Base-by-base conservation (phyloP, 1,140 invertebrate species). In the Tenebrio molitor region DNA sequence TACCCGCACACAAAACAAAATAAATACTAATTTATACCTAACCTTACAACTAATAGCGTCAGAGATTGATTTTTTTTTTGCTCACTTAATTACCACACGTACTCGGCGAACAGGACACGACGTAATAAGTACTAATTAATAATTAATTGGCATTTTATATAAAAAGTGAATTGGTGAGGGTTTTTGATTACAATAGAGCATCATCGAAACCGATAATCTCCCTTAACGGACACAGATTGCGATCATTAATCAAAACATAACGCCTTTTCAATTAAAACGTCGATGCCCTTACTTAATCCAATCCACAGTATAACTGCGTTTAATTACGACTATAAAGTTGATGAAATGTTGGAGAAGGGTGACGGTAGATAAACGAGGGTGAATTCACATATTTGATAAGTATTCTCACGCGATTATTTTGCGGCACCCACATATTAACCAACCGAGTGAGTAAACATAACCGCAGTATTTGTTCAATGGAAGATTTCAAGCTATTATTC, bases 261-360 rank as follows among this genome's bases (percentile, higher is more conserved):
- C 50, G 50, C 50, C 50, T 58, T 50, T 58, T 58, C 50, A 73
- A 73, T 73, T 73, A 73, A 73, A 73, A 64, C 53, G 66, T 73
- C 50, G 50, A 58, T 73, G 50, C 72, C 64, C 69, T 72, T 68
- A 63, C 16, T 74, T 44, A 53, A 65, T 50, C 62, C 67, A 62
- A 67, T 72, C 71, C 34, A 21, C 39, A 46, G 72, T 64, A 65
- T 69, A 74, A 73, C 63, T 73, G 23, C 50, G 34, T 71, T 74
- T 63, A 67, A 69, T 76, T 70, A 77, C 39, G 62, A 65, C 17
- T 65, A 42, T 65, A 65, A 65, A 39, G 15, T 65, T 65, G 62
- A 39, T 65, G 62, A 65, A 65, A 41, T 19, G 62, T 58, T 58
- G n/a, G 46, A 29, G 23, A 23, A 58, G 50, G 50, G 50, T 58